Percentiles rank a stretch among this genome's conserved stretches.
These are phyloP conservation scores for Belonocnema kinseyi DNA, from an alignment of 1,140 invertebrate genomes.

Conservation along the genomic window DNA sequence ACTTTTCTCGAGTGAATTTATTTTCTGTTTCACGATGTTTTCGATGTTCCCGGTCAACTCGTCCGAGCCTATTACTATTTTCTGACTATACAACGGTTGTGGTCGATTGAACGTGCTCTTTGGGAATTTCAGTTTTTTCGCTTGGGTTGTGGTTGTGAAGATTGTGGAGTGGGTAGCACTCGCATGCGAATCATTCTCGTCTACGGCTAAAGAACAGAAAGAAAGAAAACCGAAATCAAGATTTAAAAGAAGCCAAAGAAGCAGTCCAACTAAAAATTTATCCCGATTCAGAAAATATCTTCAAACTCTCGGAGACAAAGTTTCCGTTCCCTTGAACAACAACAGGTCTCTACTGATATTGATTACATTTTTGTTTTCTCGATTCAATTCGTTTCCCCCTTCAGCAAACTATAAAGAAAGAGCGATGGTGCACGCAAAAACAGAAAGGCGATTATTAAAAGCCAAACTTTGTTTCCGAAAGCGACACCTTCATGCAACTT, in stretches of 20 bases:
- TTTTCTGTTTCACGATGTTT: constrained; percentile 68
- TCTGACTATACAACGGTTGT: constrained; percentile 72
- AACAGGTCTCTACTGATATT: neutral
- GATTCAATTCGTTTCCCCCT: too few relatives aligned
- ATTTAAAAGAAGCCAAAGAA: constrained; percentile 69
- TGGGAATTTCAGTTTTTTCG: constrained; percentile 71
- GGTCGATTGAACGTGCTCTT: constrained; percentile 70
- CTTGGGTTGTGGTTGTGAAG: constrained; percentile 66
- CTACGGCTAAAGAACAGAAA: constrained; percentile 76
- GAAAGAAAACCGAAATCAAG: constrained; percentile 73
- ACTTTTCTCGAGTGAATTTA: constrained; percentile 69
- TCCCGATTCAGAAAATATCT: neutral
- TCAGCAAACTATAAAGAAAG: neutral
- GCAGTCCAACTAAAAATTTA: constrained; percentile 21
- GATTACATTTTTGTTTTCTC: neutral
- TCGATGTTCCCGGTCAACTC: constrained; percentile 70
- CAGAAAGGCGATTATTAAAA: neutral
- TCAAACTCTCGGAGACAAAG: too few relatives aligned
- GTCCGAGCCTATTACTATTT: constrained; percentile 73
- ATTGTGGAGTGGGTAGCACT: constrained; percentile 70
- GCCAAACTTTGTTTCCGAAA: neutral
- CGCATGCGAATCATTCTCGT: constrained; percentile 74
- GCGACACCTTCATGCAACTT: neutral
- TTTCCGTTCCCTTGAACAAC: too few relatives aligned
- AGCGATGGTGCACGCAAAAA: neutral